phyloP scores from a whole-genome alignment of 2,888 invertebrate genomes.

The Eristalis pertinax region DNA sequence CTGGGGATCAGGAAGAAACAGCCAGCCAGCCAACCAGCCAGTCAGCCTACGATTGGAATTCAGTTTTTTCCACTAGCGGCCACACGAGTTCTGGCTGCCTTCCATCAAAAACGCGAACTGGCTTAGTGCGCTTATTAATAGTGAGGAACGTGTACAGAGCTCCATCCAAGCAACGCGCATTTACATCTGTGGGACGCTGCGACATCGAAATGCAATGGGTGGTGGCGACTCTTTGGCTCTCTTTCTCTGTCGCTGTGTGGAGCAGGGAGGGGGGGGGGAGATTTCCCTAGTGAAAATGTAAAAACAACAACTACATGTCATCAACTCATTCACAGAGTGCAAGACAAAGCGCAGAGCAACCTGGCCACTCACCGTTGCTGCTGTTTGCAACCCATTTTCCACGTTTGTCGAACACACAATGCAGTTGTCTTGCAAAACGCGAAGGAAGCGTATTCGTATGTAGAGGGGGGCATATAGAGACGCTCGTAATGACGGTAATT shows the following conservation, averaged over 20 bases:
- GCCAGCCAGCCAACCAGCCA: slow-evolving; percentile 3
- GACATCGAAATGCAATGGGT: slow-evolving; percentile 14
- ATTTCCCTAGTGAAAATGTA: slow-evolving; percentile 31
- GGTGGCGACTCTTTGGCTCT: slow-evolving; percentile 17
- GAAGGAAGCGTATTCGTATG: background rate
- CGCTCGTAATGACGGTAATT: slow-evolving; percentile 54
- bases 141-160: slow-evolving; percentile 16
- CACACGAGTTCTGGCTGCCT: slow-evolving; percentile 58
- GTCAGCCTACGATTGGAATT: slow-evolving; percentile 60
- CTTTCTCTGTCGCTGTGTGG: slow-evolving; percentile 22
- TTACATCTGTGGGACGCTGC: slow-evolving; percentile 15
- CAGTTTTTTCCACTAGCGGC: slow-evolving; percentile 10
- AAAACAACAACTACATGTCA: slow-evolving; percentile 44
- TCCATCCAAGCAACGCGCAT: slow-evolving; percentile 6
- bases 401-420: slow-evolving; percentile 64
- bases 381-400: slow-evolving; percentile 62
- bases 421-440: slow-evolving; percentile 28
- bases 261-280: slow-evolving; percentile 32
- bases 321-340: slow-evolving; percentile 36
- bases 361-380: no score
- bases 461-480: background rate
- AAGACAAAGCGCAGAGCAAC: slow-evolving; percentile 20
- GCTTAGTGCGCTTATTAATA: slow-evolving; percentile 63
- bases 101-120: slow-evolving; percentile 51
- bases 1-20: slow-evolving; percentile 35